Evolutionary conservation across 2,888 invertebrate species (phyloP), one percentile per base, ranked within the genome.

Genomic region (Drosophila ochracea): DNA sequence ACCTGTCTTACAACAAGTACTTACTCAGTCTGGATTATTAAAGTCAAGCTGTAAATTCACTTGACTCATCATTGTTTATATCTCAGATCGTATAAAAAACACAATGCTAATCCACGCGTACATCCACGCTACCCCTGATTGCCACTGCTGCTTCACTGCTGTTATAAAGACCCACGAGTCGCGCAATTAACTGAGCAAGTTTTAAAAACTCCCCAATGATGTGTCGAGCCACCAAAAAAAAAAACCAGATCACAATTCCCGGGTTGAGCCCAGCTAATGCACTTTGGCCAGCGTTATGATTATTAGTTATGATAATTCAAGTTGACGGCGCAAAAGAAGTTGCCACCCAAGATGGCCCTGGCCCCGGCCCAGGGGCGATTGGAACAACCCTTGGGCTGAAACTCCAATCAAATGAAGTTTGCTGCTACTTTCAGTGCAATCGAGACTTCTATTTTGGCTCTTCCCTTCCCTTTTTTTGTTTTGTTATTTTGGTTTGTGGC

Each of bases 301-400:
- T 90, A 84, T 90, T 90, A 82, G 87, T 85, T 85, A 85, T 85
- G 89, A 85, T 85, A 90, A 90, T 85, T 85, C 82, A 73, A 76
- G 68, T 90, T 76, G 83, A 62, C 90, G 89, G 69, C 89, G 80
- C 83, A 80, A 72, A 80, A 90, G 72, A 74, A 85, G 89, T 84
- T 84, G 90, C 88, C 84, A 82, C 72, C 60, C 74, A 84, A 66
- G 82, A 70, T 75, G 70, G 70, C 74, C 33, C 11, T 0, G 11
- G 4, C 4, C 35, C 41, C 67, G 19, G 37, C 43, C 52, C 41
- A 50, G 59, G 64, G 72, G 57, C 55, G 59, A 21, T 41, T 41
- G 57, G 21, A 82, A 57, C 82, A 76, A 83, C 90, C 90, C 85
- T 72, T 73, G 64, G 62, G 68, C 57, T 19, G 31, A 52, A 82